A percentile compares a stretch with the other conserved stretches of the same genome.
phyloP scores from a whole-genome alignment of 2,888 invertebrate species.

The Drosophila austrosaltans region DNA sequence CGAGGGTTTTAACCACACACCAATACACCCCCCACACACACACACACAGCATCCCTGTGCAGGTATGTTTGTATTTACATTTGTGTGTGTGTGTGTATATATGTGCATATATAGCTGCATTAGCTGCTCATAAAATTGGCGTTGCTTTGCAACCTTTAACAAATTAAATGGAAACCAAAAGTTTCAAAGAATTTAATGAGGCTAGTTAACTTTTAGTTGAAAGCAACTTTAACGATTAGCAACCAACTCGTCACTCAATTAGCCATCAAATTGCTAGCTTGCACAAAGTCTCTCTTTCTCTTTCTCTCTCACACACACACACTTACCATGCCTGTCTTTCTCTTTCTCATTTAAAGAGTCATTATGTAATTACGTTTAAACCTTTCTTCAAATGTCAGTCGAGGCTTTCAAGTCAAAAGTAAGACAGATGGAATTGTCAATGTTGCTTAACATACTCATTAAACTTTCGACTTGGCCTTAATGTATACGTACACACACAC shows the following conservation, averaged over 20 bases:
- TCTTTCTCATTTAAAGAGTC: not conserved
- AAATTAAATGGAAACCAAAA: conserved; percentile 10
- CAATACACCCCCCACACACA: not conserved
- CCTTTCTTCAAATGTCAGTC: conserved; percentile 7
- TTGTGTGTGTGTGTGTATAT: not conserved
- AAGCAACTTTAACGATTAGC: not conserved
- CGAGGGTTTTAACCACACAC: conserved; percentile 11
- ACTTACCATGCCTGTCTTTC: not conserved
- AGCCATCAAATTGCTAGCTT: not conserved
- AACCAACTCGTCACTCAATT: conserved; percentile 4
- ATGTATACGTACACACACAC: conserved; percentile 10
- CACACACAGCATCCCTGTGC: not conserved
- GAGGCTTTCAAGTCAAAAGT: conserved; percentile 6
- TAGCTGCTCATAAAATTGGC: conserved; percentile 5
- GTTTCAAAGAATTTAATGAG: conserved; percentile 7
- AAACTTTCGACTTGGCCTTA: conserved; percentile 17
- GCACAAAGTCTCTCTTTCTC: not conserved
- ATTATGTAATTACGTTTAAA: not conserved
- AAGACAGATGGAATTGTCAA: conserved; percentile 16
- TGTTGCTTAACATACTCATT: conserved; percentile 24
- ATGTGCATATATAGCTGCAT: conserved; percentile 3
- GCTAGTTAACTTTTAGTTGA: conserved; percentile 1
- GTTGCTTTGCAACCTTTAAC: conserved; percentile 1
- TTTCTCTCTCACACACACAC: not conserved
- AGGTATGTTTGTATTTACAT: no score